A percentile compares a stretch with the other conserved stretches of the same genome.
phyloP scores from a whole-genome alignment of 2,888 invertebrate genomes.

The Itoplectis maculator region DNA sequence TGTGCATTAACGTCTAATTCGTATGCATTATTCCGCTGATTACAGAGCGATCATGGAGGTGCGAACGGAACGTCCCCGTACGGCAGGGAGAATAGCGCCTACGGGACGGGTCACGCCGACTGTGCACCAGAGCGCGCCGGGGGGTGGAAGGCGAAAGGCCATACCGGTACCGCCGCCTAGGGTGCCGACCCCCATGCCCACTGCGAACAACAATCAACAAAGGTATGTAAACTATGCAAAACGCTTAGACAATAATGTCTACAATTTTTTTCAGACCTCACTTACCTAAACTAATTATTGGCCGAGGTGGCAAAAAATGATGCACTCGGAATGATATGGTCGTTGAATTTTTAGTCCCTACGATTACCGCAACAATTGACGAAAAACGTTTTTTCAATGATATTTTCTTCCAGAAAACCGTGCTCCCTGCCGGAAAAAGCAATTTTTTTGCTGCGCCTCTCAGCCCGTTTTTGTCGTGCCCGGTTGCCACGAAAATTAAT shows the following conservation, averaged over 20 bases:
- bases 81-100: constrained; percentile 81
- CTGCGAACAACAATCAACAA: constrained; percentile 84
- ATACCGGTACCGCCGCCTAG: constrained; percentile 86
- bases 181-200: constrained; percentile 87
- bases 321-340: no score
- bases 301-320: no score
- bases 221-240: constrained; percentile 82
- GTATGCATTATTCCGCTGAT: constrained; percentile 42
- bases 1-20: neutral
- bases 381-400: no score
- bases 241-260: neutral
- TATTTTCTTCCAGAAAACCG: no score
- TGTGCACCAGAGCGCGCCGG: constrained; percentile 78
- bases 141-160: constrained; percentile 81
- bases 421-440: no score
- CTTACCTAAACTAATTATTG: neutral
- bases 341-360: no score
- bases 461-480: no score
- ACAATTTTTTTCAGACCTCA: neutral
- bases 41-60: constrained; percentile 80
- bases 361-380: no score
- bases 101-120: constrained; percentile 81
- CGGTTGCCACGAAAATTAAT: no score
- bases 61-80: constrained; percentile 80
- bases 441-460: no score